Conservation (phyloP, 2,797 vertebrate genomes). For the Linurgus olivaceus region DNA sequence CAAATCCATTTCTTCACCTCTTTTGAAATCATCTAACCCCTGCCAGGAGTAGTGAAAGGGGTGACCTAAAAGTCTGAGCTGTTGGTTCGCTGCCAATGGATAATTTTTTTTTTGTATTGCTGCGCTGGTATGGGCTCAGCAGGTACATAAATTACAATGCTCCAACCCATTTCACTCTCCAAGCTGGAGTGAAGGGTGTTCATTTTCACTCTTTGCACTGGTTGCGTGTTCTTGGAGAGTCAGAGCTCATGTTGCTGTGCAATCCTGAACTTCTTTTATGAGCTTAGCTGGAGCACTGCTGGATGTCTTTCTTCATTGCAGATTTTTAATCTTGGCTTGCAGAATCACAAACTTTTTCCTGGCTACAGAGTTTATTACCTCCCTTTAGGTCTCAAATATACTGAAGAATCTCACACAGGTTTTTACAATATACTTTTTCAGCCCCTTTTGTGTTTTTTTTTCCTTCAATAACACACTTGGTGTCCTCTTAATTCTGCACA, state of each 20-base stretch:
- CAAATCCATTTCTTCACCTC: not conserved
- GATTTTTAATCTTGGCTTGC: not conserved
- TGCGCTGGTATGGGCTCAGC: not conserved
- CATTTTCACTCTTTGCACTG: conserved; percentile 15
- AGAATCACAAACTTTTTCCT: not conserved
- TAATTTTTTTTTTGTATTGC: not conserved
- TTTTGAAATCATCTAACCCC: not conserved
- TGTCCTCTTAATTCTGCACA: not conserved
- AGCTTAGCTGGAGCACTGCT: not conserved
- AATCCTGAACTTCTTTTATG: not conserved
- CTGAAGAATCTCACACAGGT: not conserved
- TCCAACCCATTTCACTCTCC: conserved; percentile 25
- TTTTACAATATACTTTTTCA: not conserved
- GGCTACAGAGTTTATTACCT: not conserved
- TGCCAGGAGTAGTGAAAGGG: not conserved
- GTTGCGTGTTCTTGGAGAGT: not conserved
- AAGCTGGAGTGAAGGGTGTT: not conserved
- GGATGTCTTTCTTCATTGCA: not conserved
- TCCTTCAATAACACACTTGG: not conserved
- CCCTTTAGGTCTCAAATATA: not conserved
- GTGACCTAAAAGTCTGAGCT: not conserved
- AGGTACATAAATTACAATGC: conserved; percentile 5
- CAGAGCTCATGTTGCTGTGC: not conserved
- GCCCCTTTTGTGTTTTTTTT: not conserved
- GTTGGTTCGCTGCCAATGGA: not conserved